Evolutionary conservation across 1,140 invertebrate species (phyloP).

Genomic region (Ridgeia piscesae): DNA sequence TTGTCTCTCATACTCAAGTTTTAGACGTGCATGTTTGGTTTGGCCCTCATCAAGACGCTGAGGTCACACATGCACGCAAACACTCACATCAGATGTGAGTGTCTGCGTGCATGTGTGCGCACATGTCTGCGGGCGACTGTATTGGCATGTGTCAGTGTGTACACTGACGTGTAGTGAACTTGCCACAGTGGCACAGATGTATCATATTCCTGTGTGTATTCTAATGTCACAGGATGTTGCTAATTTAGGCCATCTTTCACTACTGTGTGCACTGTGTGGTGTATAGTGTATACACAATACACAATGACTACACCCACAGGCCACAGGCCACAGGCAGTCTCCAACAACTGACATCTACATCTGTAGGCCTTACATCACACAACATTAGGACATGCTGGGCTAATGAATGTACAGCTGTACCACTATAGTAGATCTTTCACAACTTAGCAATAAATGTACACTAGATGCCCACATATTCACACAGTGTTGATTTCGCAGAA

Average conservation of each 20-base stretch:
- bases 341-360: neutral
- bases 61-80: neutral
- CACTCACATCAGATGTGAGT: neutral
- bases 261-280: neutral
- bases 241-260: neutral
- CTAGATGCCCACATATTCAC: no score
- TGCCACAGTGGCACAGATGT: neutral
- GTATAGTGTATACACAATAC: no score
- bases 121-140: neutral
- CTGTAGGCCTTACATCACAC: no score
- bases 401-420: no score
- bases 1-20: neutral
- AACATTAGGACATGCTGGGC: no score
- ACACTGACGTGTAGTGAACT: neutral
- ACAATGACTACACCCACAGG: no score
- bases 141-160: neutral
- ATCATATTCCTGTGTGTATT: neutral
- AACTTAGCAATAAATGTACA: no score
- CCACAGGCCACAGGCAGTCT: neutral
- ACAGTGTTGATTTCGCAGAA: no score
- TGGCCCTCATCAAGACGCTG: neutral
- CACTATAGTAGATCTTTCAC: no score
- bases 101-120: neutral
- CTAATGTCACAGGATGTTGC: neutral
- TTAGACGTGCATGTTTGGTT: neutral